These are phyloP conservation scores for Xylocopa sonorina DNA, from an alignment of 1,140 invertebrate genomes.

Conservation along the genomic window DNA sequence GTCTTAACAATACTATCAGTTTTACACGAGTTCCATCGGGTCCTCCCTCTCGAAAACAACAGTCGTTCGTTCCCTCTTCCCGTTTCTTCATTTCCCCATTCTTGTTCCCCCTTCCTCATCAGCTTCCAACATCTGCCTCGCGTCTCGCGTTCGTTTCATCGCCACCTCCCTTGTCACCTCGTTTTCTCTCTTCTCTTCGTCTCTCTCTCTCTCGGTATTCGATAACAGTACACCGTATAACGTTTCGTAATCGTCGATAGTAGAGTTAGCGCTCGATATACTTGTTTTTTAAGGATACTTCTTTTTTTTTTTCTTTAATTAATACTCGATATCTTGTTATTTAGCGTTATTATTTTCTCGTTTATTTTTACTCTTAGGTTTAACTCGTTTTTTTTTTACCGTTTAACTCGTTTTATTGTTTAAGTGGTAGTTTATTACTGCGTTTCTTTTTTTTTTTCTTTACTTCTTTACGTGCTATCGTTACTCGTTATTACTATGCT, in stretches of 20 bases:
- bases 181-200: not conserved
- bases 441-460: not conserved
- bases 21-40: slow-evolving; percentile 65
- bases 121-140: slow-evolving; percentile 40
- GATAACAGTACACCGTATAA: slow-evolving; percentile 32
- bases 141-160: slow-evolving; percentile 38
- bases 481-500: slow-evolving; percentile 48
- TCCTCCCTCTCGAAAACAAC: slow-evolving; percentile 12
- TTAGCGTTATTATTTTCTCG: slow-evolving; percentile 51
- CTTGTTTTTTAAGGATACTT: slow-evolving; percentile 21
- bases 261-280: slow-evolving; percentile 51
- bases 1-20: slow-evolving; percentile 81
- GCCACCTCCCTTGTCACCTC: not conserved
- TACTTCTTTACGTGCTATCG: slow-evolving; percentile 47
- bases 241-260: slow-evolving; percentile 46
- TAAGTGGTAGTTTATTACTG: slow-evolving; percentile 51
- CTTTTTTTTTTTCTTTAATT: too few species aligned
- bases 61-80: too few species aligned
- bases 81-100: not conserved
- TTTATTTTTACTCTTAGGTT: slow-evolving; percentile 23
- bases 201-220: slow-evolving; percentile 18
- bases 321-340: slow-evolving; percentile 46
- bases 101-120: slow-evolving; percentile 32
- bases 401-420: slow-evolving; percentile 50
- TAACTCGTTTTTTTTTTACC: slow-evolving; percentile 43